Conservation (phyloP, 2,113 vertebrate genomes). For the Cephalopholis sonnerati region DNA sequence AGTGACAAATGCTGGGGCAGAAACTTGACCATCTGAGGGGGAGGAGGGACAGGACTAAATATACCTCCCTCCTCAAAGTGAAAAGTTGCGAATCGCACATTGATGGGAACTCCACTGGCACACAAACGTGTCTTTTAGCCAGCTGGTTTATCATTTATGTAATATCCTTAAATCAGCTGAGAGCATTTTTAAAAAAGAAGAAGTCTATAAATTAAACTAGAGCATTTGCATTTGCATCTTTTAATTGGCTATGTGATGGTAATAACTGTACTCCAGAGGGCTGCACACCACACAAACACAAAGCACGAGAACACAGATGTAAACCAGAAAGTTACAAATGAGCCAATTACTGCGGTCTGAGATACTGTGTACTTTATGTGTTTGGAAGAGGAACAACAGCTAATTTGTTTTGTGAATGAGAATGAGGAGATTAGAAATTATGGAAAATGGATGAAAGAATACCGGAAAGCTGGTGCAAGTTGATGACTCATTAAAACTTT, state of each 20-base stretch:
- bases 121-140: slow-evolving; percentile 9
- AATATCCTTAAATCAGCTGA: slow-evolving; percentile 12
- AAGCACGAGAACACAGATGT: slow-evolving; percentile 1
- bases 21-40: slow-evolving; percentile 55
- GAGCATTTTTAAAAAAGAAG: not conserved
- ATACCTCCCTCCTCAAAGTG: slow-evolving; percentile 53
- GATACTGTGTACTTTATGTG: slow-evolving; percentile 34
- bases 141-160: slow-evolving; percentile 44
- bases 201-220: not conserved
- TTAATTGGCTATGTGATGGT: slow-evolving; percentile 6
- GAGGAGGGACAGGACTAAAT: slow-evolving; percentile 60
- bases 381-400: slow-evolving; percentile 14
- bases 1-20: slow-evolving; percentile 64
- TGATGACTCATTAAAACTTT: slow-evolving; percentile 34
- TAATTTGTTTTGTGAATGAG: slow-evolving; percentile 41
- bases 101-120: slow-evolving; percentile 32
- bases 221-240: slow-evolving; percentile 33
- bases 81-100: slow-evolving; percentile 62
- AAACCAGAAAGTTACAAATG: slow-evolving; percentile 47
- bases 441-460: not conserved
- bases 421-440: slow-evolving; percentile 43
- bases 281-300: slow-evolving; percentile 12
- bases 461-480: not conserved
- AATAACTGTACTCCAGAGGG: not conserved
- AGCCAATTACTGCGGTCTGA: slow-evolving; percentile 52